Evolutionary conservation across 2,797 vertebrate species (phyloP).

Genomic region (Telmatherina bonti): DNA sequence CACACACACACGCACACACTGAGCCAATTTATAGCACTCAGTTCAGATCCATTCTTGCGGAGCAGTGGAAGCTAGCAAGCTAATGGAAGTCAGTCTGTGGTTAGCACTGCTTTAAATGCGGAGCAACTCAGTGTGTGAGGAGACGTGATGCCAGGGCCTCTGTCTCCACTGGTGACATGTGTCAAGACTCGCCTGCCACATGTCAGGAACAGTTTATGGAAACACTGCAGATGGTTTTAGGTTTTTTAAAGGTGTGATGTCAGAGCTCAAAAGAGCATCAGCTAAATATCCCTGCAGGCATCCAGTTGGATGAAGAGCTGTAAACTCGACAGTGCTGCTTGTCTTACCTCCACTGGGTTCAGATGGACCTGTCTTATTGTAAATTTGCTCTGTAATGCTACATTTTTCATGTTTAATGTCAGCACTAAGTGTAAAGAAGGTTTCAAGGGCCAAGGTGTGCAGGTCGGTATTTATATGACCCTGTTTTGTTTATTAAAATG

Average conservation of each 20-base stretch:
- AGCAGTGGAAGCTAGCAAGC: slow-evolving; percentile 74
- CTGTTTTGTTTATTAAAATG: slow-evolving; percentile 14
- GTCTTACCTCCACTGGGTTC: slow-evolving; percentile 20
- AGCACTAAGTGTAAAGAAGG: slow-evolving; percentile 11
- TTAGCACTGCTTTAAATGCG: slow-evolving; percentile 74
- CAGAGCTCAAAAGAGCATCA: slow-evolving; percentile 45
- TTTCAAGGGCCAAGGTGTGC: neutral
- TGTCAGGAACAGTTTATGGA: slow-evolving; percentile 77
- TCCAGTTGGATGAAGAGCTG: slow-evolving; percentile 26
- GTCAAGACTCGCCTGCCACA: slow-evolving; percentile 76
- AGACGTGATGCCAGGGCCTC: slow-evolving; percentile 71
- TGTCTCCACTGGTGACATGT: slow-evolving; percentile 79
- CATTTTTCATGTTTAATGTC: slow-evolving; percentile 31
- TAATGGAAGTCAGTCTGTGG: slow-evolving; percentile 83
- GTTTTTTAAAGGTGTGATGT: slow-evolving; percentile 58
- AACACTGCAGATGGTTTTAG: slow-evolving; percentile 60
- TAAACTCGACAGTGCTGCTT: slow-evolving; percentile 49
- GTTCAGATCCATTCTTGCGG: slow-evolving; percentile 69
- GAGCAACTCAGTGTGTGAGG: slow-evolving; percentile 72
- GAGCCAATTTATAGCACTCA: slow-evolving; percentile 69
- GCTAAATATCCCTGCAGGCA: slow-evolving; percentile 37
- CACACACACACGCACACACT: slow-evolving; percentile 31
- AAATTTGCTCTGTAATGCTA: slow-evolving; percentile 28
- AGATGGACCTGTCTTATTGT: slow-evolving; percentile 19
- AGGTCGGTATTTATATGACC: slow-evolving; percentile 7